Evolutionary conservation across 2,113 vertebrate genomes (phyloP).

Genomic region (Theristicus caerulescens): DNA sequence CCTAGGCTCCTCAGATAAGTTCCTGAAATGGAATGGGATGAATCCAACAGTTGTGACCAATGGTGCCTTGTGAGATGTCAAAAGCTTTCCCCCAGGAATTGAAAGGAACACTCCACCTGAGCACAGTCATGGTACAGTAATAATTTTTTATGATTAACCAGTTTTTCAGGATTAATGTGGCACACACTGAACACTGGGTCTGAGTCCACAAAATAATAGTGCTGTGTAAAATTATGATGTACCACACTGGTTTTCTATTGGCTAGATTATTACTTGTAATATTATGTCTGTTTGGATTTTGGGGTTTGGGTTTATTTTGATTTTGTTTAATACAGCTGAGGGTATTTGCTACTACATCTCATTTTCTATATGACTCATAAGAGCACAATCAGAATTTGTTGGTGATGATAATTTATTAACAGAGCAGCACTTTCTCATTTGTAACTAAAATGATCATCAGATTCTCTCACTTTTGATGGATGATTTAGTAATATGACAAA

Average conservation of each 20-base stretch:
- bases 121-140: neutral
- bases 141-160: neutral
- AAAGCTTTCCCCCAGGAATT: neutral
- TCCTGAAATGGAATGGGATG: neutral
- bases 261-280: neutral
- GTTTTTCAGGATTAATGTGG: neutral
- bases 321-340: neutral
- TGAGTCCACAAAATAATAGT: neutral
- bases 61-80: neutral
- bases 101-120: neutral
- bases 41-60: neutral
- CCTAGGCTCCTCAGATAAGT: neutral
- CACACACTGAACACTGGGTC: neutral
- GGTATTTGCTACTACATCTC: neutral
- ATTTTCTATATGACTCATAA: neutral
- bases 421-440: neutral
- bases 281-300: neutral
- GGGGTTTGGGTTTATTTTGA: neutral
- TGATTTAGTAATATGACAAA: neutral
- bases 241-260: neutral
- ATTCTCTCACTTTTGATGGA: neutral
- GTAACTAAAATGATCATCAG: neutral
- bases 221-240: neutral
- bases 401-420: neutral
- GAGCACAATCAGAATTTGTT: neutral